These are phyloP conservation scores for Diadegma fenestrale DNA, from an alignment of 2,888 invertebrate genomes.

Conservation along the genomic window DNA sequence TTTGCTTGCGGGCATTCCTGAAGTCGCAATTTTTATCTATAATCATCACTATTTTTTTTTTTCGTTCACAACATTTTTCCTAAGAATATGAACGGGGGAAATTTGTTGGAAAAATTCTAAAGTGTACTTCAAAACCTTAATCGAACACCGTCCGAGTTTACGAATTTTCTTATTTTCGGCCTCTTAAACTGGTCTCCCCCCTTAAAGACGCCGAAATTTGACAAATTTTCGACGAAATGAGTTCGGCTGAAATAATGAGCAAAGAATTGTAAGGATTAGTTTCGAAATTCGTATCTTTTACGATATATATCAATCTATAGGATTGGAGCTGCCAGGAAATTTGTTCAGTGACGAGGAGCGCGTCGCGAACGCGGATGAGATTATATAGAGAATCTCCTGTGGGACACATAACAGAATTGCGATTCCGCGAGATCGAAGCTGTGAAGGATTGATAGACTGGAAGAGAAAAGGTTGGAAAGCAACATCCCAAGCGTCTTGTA, in stretches of 20 bases:
- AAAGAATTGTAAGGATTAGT: not conserved
- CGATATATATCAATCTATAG: not conserved
- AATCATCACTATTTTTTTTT: no score
- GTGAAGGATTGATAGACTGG: constrained; percentile 56
- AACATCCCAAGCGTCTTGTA: constrained; percentile 29
- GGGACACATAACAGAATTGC: constrained; percentile 56
- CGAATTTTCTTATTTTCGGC: no score
- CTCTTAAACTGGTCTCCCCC: no score
- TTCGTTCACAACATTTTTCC: no score
- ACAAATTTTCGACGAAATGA: not conserved
- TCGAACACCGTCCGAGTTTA: no score
- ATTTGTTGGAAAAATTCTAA: no score
- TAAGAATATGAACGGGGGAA: no score
- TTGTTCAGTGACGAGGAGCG: constrained; percentile 4
- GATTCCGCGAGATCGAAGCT: constrained; percentile 53
- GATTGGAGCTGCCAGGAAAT: not conserved
- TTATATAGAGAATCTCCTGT: constrained; percentile 24
- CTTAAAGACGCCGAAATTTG: not conserved
- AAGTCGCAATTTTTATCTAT: no score
- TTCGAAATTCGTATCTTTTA: not conserved
- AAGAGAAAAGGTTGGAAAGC: constrained; percentile 13
- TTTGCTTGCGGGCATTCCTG: no score
- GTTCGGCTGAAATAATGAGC: not conserved
- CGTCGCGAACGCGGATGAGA: not conserved
- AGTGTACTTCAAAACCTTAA: no score